Evolutionary conservation across 1,140 invertebrate species (phyloP).

Genomic region (Phenacoccus solenopsis): DNA sequence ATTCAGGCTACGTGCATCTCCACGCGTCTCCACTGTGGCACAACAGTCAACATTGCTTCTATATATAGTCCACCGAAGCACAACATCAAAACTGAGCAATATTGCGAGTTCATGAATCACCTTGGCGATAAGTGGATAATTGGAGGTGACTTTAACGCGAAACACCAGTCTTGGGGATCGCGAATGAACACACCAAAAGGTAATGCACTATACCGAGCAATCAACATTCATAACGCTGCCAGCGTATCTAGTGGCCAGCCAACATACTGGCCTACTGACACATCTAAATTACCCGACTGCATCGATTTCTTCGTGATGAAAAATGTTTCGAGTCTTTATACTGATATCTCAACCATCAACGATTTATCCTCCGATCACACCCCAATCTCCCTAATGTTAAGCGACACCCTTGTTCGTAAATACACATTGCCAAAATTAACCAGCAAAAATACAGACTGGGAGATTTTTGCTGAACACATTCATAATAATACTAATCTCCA

Average conservation of each 20-base stretch:
- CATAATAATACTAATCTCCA: too few relatives aligned
- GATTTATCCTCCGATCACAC: background rate
- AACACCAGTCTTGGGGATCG: constrained; percentile 32
- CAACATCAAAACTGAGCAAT: constrained; percentile 28
- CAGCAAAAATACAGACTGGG: background rate
- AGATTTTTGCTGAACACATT: too few relatives aligned
- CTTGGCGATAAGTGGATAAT: constrained; percentile 32
- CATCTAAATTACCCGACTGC: constrained; percentile 16
- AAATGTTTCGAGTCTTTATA: background rate
- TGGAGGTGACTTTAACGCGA: constrained; percentile 35
- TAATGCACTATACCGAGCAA: constrained; percentile 22
- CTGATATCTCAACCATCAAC: background rate
- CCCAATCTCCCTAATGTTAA: background rate
- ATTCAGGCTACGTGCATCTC: background rate
- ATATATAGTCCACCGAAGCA: constrained; percentile 19
- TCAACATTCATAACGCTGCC: constrained; percentile 26
- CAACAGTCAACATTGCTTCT: constrained; percentile 26
- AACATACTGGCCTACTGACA: constrained; percentile 21
- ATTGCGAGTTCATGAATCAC: constrained; percentile 27
- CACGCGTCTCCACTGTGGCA: constrained; percentile 21
- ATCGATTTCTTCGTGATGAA: constrained; percentile 22
- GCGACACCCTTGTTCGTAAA: background rate
- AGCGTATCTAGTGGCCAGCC: constrained; percentile 26
- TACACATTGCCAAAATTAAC: background rate
- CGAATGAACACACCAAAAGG: constrained; percentile 1